These are phyloP conservation scores for Archivesica marissinica DNA, from an alignment of 1,140 invertebrate genomes.

Conservation along the genomic window DNA sequence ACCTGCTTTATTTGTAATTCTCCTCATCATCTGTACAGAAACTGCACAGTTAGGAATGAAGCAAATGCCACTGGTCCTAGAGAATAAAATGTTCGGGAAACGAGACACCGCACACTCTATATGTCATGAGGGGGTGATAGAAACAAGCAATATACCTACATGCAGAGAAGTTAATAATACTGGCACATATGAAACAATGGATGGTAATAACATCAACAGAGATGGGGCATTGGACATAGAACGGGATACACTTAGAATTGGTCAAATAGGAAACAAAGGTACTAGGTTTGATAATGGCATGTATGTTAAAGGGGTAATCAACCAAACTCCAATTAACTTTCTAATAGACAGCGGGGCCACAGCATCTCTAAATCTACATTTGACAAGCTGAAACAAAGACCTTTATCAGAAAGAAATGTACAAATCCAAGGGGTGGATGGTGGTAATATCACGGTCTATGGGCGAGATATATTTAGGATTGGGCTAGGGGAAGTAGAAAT, in stretches of 20 bases:
- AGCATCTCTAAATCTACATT: background rate
- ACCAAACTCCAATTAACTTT: background rate
- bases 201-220: too few species aligned
- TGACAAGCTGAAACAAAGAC: too few species aligned
- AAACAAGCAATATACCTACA: background rate
- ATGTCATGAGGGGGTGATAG: background rate
- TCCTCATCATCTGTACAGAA: background rate
- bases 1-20: background rate
- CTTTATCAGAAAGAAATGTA: background rate
- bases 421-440: slow-evolving; percentile 3
- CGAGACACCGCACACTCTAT: background rate
- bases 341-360: slow-evolving; percentile 31
- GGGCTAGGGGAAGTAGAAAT: background rate
- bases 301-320: background rate
- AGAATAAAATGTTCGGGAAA: background rate
- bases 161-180: background rate
- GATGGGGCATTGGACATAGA: background rate
- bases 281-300: slow-evolving; percentile 23
- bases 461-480: background rate
- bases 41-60: slow-evolving; percentile 4
- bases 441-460: background rate
- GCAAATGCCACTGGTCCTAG: background rate
- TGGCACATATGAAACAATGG: too few species aligned
- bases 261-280: background rate
- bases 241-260: background rate